A percentile compares a stretch with the other conserved stretches of the same genome.
These are phyloP conservation scores for Phoenoteleia sp. DNA, from an alignment of 2,888 invertebrate species.

Conservation along the genomic window DNA sequence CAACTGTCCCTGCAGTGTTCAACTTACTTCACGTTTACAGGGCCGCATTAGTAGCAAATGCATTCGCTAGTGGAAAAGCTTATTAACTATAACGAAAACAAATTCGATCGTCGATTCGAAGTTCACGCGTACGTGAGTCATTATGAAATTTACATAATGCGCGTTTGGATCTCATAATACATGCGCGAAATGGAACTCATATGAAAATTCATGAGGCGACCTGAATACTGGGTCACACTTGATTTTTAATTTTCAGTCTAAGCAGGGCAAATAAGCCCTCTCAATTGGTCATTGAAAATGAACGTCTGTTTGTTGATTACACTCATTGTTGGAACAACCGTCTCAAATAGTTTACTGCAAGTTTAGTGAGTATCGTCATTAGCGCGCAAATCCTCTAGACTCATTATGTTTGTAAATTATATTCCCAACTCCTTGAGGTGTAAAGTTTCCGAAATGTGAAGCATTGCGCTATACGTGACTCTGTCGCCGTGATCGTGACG, in stretches of 20 bases:
- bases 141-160: background rate
- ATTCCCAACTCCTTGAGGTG: conserved; percentile 44
- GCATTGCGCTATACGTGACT: conserved; percentile 44
- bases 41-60: background rate
- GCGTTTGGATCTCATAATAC: background rate
- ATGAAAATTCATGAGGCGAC: background rate
- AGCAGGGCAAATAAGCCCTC: background rate
- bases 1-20: too few relatives aligned
- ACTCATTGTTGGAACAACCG: conserved; percentile 4
- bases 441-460: conserved; percentile 49
- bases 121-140: background rate
- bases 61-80: background rate
- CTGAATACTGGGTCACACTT: background rate
- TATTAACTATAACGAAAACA: background rate
- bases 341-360: conserved; percentile 27
- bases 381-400: conserved; percentile 23
- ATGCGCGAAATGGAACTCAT: background rate
- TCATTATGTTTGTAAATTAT: conserved; percentile 59
- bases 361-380: conserved; percentile 35
- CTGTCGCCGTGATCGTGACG: conserved; percentile 39
- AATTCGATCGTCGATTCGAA: background rate
- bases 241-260: background rate
- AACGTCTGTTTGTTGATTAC: conserved; percentile 14
- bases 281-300: conserved; percentile 19
- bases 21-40: background rate